Evolutionary conservation across 2,888 invertebrate genomes (phyloP).

Genomic region (Nebria brevicollis): DNA sequence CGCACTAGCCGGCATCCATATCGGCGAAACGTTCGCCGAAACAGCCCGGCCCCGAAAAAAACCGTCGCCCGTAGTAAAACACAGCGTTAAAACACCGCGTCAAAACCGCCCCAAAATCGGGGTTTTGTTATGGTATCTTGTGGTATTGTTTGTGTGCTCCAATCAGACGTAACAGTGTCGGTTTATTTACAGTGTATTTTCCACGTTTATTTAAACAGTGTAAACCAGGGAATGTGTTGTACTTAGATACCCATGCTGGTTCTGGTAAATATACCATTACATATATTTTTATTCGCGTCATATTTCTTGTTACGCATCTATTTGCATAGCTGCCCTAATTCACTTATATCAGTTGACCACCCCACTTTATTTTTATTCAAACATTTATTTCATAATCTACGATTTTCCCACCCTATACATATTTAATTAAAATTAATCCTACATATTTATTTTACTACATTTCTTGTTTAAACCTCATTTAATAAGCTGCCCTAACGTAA

Average conservation of each 20-base stretch:
- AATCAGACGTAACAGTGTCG: not conserved
- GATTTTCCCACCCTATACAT: too few species aligned
- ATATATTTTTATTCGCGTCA: not conserved
- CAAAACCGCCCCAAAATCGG: not conserved
- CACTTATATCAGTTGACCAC: too few species aligned
- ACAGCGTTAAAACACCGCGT: not conserved
- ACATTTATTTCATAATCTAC: too few species aligned
- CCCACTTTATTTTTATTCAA: too few species aligned
- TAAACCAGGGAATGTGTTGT: not conserved
- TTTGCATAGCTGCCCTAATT: too few species aligned
- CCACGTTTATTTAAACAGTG: not conserved
- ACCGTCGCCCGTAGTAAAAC: not conserved
- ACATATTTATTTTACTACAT: not conserved
- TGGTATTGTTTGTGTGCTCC: not conserved
- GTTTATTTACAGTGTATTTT: not conserved
- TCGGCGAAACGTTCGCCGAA: not conserved
- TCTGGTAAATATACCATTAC: not conserved
- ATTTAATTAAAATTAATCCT: too few species aligned
- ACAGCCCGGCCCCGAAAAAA: not conserved
- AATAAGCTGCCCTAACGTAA: not conserved
- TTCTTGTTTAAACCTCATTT: not conserved
- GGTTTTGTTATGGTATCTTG: not conserved
- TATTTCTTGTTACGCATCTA: not conserved
- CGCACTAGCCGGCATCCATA: slow-evolving; percentile 51
- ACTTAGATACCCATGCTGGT: not conserved